These are phyloP conservation scores for Lamprotornis superbus DNA, from an alignment of 2,113 vertebrate species.

Conservation along the genomic window DNA sequence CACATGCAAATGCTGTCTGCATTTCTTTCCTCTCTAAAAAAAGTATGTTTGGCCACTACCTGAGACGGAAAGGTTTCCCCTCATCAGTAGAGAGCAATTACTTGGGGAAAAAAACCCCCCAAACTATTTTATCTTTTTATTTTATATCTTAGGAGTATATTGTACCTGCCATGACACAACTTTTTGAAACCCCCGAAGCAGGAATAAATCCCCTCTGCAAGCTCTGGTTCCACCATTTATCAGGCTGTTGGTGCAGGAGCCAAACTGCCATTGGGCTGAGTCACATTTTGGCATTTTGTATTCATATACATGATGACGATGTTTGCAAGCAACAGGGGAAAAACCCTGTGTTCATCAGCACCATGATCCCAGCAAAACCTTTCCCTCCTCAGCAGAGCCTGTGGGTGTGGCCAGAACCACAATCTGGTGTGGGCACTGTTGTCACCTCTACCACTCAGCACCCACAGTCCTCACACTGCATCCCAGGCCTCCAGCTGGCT, in stretches of 20 bases:
- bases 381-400: background rate
- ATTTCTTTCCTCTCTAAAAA: background rate
- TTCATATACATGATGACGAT: background rate
- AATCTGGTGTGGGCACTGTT: fast-evolving
- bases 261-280: background rate
- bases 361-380: background rate
- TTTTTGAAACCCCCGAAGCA: background rate
- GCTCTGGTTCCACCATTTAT: background rate
- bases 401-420: fast-evolving
- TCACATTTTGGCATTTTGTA: slow-evolving; percentile 25
- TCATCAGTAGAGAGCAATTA: background rate
- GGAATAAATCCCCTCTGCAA: background rate
- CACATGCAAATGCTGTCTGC: background rate
- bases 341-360: background rate
- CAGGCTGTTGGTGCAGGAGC: background rate
- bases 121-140: background rate
- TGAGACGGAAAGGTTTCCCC: background rate
- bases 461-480: fast-evolving
- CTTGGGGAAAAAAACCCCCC: background rate
- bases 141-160: background rate
- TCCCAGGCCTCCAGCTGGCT: background rate
- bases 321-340: background rate
- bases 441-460: fast-evolving
- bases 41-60: background rate
- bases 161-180: background rate